Conservation (phyloP, 2,113 vertebrate species). For the Vulpes vulpes region DNA sequence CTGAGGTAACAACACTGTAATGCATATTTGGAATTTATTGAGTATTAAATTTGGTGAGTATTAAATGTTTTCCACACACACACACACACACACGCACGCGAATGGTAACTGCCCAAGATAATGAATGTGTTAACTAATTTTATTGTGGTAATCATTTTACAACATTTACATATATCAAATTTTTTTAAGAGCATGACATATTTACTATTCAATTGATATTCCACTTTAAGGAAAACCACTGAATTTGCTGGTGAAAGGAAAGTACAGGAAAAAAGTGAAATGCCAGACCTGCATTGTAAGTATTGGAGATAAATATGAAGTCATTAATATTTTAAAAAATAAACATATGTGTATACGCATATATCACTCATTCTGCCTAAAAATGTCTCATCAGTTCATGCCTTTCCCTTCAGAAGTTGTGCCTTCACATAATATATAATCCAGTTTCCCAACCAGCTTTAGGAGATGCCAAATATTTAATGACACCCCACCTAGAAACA, state of each 20-base stretch:
- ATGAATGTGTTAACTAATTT: not conserved
- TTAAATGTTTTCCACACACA: not conserved
- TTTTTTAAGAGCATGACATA: not conserved
- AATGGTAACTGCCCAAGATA: not conserved
- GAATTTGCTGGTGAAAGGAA: not conserved
- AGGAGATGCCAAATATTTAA: constrained; percentile 92
- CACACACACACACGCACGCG: not conserved
- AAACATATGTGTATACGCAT: constrained; percentile 70
- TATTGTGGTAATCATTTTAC: not conserved
- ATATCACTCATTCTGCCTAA: constrained; percentile 69
- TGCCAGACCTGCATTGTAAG: not conserved
- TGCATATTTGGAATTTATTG: not conserved
- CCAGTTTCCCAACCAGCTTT: constrained; percentile 85
- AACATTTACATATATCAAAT: not conserved
- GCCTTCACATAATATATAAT: constrained; percentile 85
- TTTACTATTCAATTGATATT: not conserved
- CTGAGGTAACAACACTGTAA: not conserved
- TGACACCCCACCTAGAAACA: constrained; percentile 91
- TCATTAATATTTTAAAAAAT: constrained; percentile 62
- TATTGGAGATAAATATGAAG: not conserved
- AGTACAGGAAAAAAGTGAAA: not conserved
- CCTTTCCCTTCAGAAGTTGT: constrained; percentile 81
- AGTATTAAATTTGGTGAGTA: not conserved
- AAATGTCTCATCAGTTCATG: constrained; percentile 76
- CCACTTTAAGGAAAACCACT: not conserved